These are phyloP conservation scores for Drosophila mauritiana DNA, from an alignment of 1,140 invertebrate species.

Conservation along the genomic window DNA sequence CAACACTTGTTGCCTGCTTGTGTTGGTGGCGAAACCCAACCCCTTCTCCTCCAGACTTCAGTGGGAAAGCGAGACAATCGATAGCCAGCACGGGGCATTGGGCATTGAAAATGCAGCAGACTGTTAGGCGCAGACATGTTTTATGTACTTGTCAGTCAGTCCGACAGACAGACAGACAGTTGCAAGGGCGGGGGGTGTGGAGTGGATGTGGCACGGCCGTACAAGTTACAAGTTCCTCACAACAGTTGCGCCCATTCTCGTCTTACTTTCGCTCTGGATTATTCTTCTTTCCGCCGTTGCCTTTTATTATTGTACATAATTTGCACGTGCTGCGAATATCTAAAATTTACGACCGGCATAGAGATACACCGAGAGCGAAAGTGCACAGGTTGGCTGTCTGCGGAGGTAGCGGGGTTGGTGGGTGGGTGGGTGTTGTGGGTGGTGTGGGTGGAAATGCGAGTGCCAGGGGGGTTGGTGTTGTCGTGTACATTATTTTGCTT, in stretches of 20 bases:
- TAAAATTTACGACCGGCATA: slow-evolving; percentile 72
- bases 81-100: slow-evolving; percentile 26
- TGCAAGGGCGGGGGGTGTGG: not conserved
- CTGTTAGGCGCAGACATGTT: slow-evolving; percentile 80
- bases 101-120: slow-evolving; percentile 68
- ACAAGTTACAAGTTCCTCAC: slow-evolving; percentile 49
- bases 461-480: slow-evolving; percentile 21
- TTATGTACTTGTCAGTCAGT: slow-evolving; percentile 75
- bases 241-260: slow-evolving; percentile 50
- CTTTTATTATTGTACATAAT: slow-evolving; percentile 82
- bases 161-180: slow-evolving; percentile 15
- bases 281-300: slow-evolving; percentile 18
- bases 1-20: slow-evolving; percentile 29
- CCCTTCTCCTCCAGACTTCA: not conserved
- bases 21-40: slow-evolving; percentile 2
- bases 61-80: slow-evolving; percentile 41
- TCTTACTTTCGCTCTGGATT: slow-evolving; percentile 61
- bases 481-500: slow-evolving; percentile 82
- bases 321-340: slow-evolving; percentile 82
- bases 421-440: too few species aligned
- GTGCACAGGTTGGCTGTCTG: slow-evolving; percentile 64
- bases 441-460: not conserved
- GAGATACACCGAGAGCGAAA: slow-evolving; percentile 54
- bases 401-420: not conserved
- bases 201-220: not conserved